Percentiles rank a stretch among this genome's conserved stretches.
Evolutionary conservation across 2,113 vertebrate species (phyloP).

Genomic region (Nerophis lumbriciformis): DNA sequence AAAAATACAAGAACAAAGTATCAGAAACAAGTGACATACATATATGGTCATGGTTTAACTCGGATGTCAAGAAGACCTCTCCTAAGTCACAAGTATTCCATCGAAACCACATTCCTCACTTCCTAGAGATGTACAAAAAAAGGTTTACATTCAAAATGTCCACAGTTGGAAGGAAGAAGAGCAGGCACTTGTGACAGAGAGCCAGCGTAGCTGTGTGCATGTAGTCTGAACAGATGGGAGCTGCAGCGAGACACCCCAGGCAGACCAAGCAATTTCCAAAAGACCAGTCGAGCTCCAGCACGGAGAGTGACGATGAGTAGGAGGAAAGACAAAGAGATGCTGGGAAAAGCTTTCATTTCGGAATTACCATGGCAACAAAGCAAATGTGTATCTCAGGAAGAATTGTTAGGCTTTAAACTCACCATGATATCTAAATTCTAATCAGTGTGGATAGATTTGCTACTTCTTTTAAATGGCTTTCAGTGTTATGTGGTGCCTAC

Average conservation of each 20-base stretch:
- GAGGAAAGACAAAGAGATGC: constrained; percentile 49
- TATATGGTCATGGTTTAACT: too few relatives aligned
- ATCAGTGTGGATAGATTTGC: constrained; percentile 39
- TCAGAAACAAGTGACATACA: too few relatives aligned
- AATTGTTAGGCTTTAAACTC: constrained; percentile 33
- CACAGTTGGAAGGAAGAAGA: constrained; percentile 5
- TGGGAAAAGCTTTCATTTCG: constrained; percentile 42
- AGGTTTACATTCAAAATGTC: constrained; percentile 21
- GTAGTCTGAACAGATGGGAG: constrained; percentile 59
- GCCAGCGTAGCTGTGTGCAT: constrained; percentile 34
- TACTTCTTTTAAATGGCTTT: neutral
- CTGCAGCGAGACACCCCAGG: constrained; percentile 50
- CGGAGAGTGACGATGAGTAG: constrained; percentile 27
- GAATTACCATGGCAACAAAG: constrained; percentile 50
- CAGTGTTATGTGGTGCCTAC: neutral
- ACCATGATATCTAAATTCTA: constrained; percentile 29
- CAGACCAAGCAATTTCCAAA: constrained; percentile 57
- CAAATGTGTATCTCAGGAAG: constrained; percentile 25
- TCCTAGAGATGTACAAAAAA: constrained; percentile 16
- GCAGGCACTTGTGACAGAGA: constrained; percentile 23
- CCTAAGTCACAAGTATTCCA: too few relatives aligned
- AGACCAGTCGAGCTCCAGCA: constrained; percentile 45
- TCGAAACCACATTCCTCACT: constrained; percentile 12
- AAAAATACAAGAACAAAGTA: too few relatives aligned
- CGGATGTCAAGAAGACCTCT: too few relatives aligned